These are phyloP conservation scores for Percopsis transmontana DNA, from an alignment of 2,113 vertebrate species.

Conservation along the genomic window DNA sequence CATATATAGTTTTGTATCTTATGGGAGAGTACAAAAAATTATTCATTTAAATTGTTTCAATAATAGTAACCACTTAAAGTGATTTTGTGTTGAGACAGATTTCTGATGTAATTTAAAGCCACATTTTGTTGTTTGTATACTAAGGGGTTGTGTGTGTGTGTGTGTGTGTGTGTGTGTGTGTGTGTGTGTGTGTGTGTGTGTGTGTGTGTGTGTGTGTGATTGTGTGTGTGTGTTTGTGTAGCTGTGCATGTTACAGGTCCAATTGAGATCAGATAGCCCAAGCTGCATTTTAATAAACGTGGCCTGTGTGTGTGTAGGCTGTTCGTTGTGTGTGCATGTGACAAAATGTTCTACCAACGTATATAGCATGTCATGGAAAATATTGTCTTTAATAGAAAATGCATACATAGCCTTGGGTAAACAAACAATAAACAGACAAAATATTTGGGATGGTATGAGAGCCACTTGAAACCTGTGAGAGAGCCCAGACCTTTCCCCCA, in stretches of 20 bases:
- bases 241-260: no score
- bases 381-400: neutral
- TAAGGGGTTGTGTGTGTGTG: constrained; percentile 6
- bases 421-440: constrained; percentile 14
- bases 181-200: neutral
- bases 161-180: neutral
- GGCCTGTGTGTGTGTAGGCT: no score
- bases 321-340: no score
- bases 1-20: no score
- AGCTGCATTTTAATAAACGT: no score
- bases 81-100: no score
- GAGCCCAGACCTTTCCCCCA: constrained; percentile 48
- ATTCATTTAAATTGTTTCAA: no score
- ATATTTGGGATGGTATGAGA: constrained; percentile 22
- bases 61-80: no score
- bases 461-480: constrained; percentile 47
- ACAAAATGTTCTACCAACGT: neutral
- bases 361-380: neutral
- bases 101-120: neutral
- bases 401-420: neutral
- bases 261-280: no score
- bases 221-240: no score
- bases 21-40: no score
- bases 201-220: neutral
- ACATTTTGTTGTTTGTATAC: neutral